Conservation (phyloP, 2,888 invertebrate species). For the Tetramorium bicarinatum region DNA sequence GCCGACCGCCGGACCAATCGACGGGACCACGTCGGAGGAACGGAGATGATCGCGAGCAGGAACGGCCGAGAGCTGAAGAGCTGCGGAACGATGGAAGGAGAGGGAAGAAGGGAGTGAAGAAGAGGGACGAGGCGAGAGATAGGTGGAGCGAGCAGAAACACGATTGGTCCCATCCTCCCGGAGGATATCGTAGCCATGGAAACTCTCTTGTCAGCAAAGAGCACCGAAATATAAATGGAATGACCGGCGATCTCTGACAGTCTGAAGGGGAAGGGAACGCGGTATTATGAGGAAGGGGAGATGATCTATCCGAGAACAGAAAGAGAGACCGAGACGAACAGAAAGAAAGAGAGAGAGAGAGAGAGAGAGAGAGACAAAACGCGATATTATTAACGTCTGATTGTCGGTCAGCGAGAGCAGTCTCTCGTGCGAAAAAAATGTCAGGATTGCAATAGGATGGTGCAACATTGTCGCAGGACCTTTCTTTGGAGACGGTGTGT, state of each 20-base stretch:
- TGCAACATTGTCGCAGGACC: constrained; percentile 5
- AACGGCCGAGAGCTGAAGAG: not conserved
- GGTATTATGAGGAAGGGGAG: constrained; percentile 49
- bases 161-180: constrained; percentile 80
- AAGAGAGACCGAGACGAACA: not conserved
- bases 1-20: constrained; percentile 75
- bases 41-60: constrained; percentile 37
- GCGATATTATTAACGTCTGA: constrained; percentile 49
- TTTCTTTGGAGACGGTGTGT: not conserved
- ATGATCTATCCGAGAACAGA: constrained; percentile 37
- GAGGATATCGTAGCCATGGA: constrained; percentile 83
- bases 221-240: constrained; percentile 70
- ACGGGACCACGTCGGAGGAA: constrained; percentile 61
- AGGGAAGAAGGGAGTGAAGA: constrained; percentile 7
- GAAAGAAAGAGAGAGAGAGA: constrained; percentile 37
- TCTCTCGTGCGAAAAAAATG: not conserved
- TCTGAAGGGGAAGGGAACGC: constrained; percentile 9
- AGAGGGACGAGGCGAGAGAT: constrained; percentile 67
- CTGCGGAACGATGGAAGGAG: not conserved
- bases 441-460: not conserved
- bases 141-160: constrained; percentile 79
- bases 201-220: constrained; percentile 70
- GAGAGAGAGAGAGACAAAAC: constrained; percentile 50
- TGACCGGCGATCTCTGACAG: constrained; percentile 51
- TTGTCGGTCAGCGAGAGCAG: constrained; percentile 22